Conservation (phyloP, 92 coral and sea anemone genomes). For the Plumapathes pennacea region DNA sequence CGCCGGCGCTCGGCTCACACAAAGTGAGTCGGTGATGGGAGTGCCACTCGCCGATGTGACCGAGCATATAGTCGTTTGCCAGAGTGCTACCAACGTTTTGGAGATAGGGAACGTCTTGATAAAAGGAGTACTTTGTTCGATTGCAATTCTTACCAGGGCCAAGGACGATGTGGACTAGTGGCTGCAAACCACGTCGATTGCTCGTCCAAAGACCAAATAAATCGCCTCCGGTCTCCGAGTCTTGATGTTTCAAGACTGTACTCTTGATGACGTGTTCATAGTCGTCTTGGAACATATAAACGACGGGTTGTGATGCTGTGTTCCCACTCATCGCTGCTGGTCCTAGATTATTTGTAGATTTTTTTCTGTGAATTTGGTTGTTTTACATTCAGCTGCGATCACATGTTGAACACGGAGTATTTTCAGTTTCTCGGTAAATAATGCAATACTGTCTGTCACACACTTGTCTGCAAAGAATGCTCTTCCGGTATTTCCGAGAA, state of each 20-base stretch:
- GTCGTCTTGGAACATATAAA: conserved; percentile 69
- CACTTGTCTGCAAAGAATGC: no score
- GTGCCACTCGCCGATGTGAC: conserved; percentile 97
- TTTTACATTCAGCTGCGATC: no score
- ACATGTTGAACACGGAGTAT: no score
- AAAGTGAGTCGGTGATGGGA: conserved; percentile 77
- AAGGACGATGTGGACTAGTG: conserved; percentile 64
- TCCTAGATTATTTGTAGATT: no score
- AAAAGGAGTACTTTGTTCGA: conserved; percentile 59
- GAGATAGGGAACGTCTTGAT: conserved; percentile 75
- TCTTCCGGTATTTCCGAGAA: no score
- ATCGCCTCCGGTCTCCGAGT: conserved; percentile 59
- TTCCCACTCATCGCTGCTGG: conserved; percentile 29
- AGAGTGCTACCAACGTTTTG: conserved; percentile 63
- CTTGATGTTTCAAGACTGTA: conserved; percentile 22
- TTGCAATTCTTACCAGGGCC: conserved; percentile 83
- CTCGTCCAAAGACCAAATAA: conserved; percentile 80
- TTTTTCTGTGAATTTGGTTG: no score
- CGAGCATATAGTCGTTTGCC: conserved; percentile 59
- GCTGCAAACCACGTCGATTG: no score
- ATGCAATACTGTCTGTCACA: no score
- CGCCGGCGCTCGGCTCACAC: conserved; percentile 71
- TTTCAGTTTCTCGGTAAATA: no score
- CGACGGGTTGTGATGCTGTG: neutral
- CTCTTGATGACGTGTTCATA: conserved; percentile 19